phyloP scores from a whole-genome alignment of 2,888 invertebrate species.

The Spodoptera littoralis region DNA sequence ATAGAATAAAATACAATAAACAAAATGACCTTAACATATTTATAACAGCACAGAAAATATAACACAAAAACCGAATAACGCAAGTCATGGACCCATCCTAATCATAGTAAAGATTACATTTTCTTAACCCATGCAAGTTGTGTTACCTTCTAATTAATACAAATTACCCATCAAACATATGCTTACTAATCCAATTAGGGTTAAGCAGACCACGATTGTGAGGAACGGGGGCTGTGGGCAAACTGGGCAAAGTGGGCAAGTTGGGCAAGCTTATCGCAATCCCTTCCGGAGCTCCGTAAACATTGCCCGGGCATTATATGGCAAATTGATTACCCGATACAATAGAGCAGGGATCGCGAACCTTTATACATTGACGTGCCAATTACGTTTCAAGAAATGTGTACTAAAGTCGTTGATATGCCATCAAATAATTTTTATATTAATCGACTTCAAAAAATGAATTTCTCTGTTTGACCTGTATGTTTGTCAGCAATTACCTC shows the following conservation, averaged over 20 bases:
- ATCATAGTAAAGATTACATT: neutral
- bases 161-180: slow-evolving; percentile 18
- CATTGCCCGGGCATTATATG: slow-evolving; percentile 34
- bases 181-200: slow-evolving; percentile 29
- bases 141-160: slow-evolving; percentile 1
- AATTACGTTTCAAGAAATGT: too few relatives aligned
- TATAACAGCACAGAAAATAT: too few relatives aligned
- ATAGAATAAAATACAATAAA: too few relatives aligned
- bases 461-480: too few relatives aligned
- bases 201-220: slow-evolving; percentile 1
- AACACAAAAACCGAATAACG: neutral
- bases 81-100: slow-evolving; percentile 26
- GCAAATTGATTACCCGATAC: slow-evolving; percentile 54
- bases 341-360: slow-evolving; percentile 10
- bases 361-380: too few relatives aligned
- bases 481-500: too few relatives aligned
- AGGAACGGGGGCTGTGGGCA: slow-evolving; percentile 24
- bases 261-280: slow-evolving; percentile 33
- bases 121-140: neutral
- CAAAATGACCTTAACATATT: too few relatives aligned
- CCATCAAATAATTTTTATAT: too few relatives aligned
- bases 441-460: too few relatives aligned
- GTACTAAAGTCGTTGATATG: too few relatives aligned
- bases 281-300: slow-evolving; percentile 51
- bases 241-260: slow-evolving; percentile 4